Percentiles rank a stretch among this genome's conserved stretches.
phyloP scores from a whole-genome alignment of 2,888 invertebrate species.

The Stenoptilia bipunctidactyla region DNA sequence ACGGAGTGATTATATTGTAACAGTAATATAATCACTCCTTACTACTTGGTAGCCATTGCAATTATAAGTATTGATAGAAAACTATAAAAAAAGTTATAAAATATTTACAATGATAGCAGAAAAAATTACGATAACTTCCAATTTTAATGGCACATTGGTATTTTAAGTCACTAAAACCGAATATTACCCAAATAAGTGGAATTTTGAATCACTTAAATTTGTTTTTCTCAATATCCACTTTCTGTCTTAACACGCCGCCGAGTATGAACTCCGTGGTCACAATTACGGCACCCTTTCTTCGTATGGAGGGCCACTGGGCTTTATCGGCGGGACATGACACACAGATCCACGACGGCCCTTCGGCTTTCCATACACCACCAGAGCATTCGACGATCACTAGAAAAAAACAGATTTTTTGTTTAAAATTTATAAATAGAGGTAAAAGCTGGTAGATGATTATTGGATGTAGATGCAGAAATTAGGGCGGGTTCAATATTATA shows the following conservation, averaged over 20 bases:
- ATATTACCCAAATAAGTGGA: neutral
- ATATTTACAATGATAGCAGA: too few relatives aligned
- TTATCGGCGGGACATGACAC: constrained; percentile 31
- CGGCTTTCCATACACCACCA: constrained; percentile 46
- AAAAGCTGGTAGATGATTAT: too few relatives aligned
- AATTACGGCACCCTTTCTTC: constrained; percentile 32
- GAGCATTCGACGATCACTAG: constrained; percentile 58
- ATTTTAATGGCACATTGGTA: neutral
- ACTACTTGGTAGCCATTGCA: too few relatives aligned
- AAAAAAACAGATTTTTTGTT: too few relatives aligned
- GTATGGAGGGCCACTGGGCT: constrained; percentile 31
- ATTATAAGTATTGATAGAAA: too few relatives aligned
- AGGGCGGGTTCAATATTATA: too few relatives aligned
- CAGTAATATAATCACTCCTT: too few relatives aligned
- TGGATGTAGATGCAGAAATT: too few relatives aligned
- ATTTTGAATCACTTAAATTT: constrained; percentile 10
- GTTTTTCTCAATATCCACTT: constrained; percentile 26
- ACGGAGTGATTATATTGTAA: too few relatives aligned
- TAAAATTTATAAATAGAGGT: too few relatives aligned
- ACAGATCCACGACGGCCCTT: constrained; percentile 35
- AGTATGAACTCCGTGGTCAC: constrained; percentile 46
- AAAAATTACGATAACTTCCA: neutral
- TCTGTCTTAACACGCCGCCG: constrained; percentile 41
- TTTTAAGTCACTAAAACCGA: neutral
- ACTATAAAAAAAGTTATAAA: too few relatives aligned